Conservation (phyloP, 30 jellyfish, hydroid and myxozoan genomes). For the Aurelia sp. region DNA sequence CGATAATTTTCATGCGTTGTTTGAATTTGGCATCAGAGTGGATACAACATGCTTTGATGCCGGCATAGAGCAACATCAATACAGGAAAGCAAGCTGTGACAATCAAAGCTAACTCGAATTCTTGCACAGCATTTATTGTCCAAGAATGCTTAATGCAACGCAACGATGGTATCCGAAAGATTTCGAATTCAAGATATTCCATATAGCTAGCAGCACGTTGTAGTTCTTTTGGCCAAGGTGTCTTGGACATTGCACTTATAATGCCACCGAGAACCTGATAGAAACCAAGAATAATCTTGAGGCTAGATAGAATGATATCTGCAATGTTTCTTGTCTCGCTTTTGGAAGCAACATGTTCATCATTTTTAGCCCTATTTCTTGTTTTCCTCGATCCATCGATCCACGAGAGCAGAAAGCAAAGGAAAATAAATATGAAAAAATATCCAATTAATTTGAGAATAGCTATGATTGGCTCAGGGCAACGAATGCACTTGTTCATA, state of each 20-base stretch:
- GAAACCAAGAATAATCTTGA: constrained; percentile 56
- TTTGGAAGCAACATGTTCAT: not conserved
- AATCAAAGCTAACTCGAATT: constrained; percentile 30
- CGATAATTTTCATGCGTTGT: not conserved
- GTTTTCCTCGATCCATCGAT: not conserved
- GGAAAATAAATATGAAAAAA: constrained; percentile 11
- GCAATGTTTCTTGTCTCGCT: constrained; percentile 24
- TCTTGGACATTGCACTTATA: constrained; percentile 11
- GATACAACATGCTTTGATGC: constrained; percentile 8
- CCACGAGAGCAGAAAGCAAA: constrained; percentile 47
- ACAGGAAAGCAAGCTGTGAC: constrained; percentile 38
- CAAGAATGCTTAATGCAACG: constrained; percentile 51
- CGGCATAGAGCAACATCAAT: constrained; percentile 5
- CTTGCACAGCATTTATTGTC: constrained; percentile 31
- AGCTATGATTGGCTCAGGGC: constrained; percentile 26
- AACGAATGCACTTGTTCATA: constrained; percentile 27
- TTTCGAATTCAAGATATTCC: constrained; percentile 42
- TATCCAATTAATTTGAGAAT: constrained; percentile 18
- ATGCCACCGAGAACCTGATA: constrained; percentile 39
- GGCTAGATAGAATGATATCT: constrained; percentile 45
- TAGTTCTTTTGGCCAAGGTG: constrained; percentile 57
- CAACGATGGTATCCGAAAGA: constrained; percentile 50
- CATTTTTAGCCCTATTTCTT: not conserved
- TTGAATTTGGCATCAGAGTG: not conserved
- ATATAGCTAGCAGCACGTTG: not conserved